A percentile compares a stretch with the other conserved stretches of the same genome.
Evolutionary conservation across 2,888 invertebrate genomes (phyloP).

Genomic region (Drosophila parthenogenetica): DNA sequence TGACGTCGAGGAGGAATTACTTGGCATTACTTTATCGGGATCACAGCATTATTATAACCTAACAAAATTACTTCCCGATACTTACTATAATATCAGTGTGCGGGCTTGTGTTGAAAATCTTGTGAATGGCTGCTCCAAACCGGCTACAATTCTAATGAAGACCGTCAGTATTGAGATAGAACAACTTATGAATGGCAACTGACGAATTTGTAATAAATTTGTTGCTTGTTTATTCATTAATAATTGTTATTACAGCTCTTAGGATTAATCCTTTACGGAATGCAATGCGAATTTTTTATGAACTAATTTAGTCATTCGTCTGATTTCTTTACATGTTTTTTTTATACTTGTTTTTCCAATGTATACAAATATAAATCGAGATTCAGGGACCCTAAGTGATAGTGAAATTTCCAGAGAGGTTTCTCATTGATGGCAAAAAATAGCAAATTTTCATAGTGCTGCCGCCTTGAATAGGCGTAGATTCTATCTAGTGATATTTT

Average conservation of each 20-base stretch:
- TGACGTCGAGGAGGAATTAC: slow-evolving; percentile 47
- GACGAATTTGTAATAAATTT: not conserved
- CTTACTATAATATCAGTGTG: slow-evolving; percentile 74
- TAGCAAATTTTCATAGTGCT: not conserved
- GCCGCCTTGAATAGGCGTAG: not conserved
- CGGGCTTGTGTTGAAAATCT: slow-evolving; percentile 77
- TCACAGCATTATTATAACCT: slow-evolving; percentile 62
- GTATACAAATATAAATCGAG: slow-evolving; percentile 3
- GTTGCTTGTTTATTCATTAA: not conserved
- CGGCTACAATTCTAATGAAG: slow-evolving; percentile 63
- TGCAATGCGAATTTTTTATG: not conserved
- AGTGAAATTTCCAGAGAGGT: not conserved
- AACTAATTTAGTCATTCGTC: not conserved
- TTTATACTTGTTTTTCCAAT: not conserved
- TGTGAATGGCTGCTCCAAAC: slow-evolving; percentile 79
- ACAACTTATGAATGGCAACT: slow-evolving; percentile 42
- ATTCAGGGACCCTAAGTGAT: slow-evolving; percentile 20
- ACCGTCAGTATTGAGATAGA: slow-evolving; percentile 56
- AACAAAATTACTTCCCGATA: slow-evolving; percentile 51
- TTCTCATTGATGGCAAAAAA: not conserved
- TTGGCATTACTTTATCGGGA: slow-evolving; percentile 59
- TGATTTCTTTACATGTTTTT: not conserved
- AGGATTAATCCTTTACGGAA: not conserved
- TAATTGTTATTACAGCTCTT: not conserved
- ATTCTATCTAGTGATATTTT: slow-evolving; percentile 25